Conservation (phyloP, 2,888 invertebrate genomes). For the Argyra leucocephala region DNA sequence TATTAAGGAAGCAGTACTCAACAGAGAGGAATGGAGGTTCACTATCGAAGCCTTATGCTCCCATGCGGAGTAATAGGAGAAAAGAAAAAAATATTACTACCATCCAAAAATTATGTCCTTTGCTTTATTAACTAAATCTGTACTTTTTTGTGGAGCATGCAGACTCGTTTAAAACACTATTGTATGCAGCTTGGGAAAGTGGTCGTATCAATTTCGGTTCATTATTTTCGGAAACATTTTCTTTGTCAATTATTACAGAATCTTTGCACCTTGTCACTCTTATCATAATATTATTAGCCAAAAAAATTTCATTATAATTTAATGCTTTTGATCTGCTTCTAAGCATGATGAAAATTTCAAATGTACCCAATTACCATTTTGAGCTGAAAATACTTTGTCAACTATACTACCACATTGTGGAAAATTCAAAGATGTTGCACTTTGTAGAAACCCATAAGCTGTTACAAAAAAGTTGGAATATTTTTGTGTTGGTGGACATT, state of each 20-base stretch:
- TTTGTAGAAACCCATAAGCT: conserved; percentile 79
- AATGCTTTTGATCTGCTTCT: conserved; percentile 83
- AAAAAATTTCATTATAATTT: conserved; percentile 73
- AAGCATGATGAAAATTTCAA: conserved; percentile 70
- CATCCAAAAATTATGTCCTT: conserved; percentile 83
- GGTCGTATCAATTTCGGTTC: conserved; percentile 42
- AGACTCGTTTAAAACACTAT: conserved; percentile 44
- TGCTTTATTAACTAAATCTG: conserved; percentile 70
- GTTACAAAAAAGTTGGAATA: conserved; percentile 67
- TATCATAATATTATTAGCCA: conserved; percentile 79
- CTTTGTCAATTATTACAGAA: conserved; percentile 45
- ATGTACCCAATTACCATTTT: conserved; percentile 86
- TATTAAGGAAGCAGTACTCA: too few relatives aligned
- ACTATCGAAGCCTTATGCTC: too few relatives aligned
- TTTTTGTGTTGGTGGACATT: conserved; percentile 23
- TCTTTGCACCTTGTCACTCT: conserved; percentile 79
- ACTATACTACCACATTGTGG: conserved; percentile 73
- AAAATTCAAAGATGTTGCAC: conserved; percentile 68
- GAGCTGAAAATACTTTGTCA: conserved; percentile 65
- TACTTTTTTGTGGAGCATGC: conserved; percentile 66
- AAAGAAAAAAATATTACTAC: too few relatives aligned
- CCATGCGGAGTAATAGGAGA: too few relatives aligned
- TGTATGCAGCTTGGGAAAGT: conserved; percentile 37
- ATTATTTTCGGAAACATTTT: conserved; percentile 32
- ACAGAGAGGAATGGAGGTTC: too few relatives aligned